These are phyloP conservation scores for Montipora foliosa DNA, from an alignment of 64 coral and sea anemone genomes.

Conservation along the genomic window DNA sequence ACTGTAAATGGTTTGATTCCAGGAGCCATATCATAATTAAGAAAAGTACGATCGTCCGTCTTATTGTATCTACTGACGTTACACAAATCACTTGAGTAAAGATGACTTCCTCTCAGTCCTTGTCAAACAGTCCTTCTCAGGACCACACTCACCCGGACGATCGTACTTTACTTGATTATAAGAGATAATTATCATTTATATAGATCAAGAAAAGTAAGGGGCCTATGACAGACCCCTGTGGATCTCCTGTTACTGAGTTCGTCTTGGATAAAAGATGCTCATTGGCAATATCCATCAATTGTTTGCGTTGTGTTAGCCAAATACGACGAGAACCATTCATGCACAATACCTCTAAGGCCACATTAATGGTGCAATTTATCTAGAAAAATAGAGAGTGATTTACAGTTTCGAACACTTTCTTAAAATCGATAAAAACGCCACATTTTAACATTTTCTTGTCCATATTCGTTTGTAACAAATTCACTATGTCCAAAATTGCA, in stretches of 20 bases:
- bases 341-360: neutral
- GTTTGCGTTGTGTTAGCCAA: neutral
- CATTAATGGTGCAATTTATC: neutral
- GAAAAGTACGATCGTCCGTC: too few species aligned
- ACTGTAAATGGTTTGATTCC: neutral
- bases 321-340: neutral
- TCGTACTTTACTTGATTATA: too few species aligned
- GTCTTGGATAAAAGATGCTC: neutral
- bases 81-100: too few species aligned
- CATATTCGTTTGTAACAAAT: neutral
- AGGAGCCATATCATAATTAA: too few species aligned
- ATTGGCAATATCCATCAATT: neutral
- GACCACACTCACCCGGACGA: too few species aligned
- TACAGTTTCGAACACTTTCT: neutral
- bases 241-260: neutral
- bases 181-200: conserved; percentile 26
- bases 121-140: too few species aligned
- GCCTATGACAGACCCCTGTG: neutral
- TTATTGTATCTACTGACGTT: too few species aligned
- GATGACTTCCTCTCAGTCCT: too few species aligned
- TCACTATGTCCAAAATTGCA: too few species aligned
- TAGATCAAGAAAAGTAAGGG: neutral
- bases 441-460: neutral
- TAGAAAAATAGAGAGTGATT: neutral
- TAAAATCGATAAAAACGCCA: neutral